These are phyloP conservation scores for Brachyalestes nurse DNA, from an alignment of 2,797 vertebrate genomes.

Conservation along the genomic window DNA sequence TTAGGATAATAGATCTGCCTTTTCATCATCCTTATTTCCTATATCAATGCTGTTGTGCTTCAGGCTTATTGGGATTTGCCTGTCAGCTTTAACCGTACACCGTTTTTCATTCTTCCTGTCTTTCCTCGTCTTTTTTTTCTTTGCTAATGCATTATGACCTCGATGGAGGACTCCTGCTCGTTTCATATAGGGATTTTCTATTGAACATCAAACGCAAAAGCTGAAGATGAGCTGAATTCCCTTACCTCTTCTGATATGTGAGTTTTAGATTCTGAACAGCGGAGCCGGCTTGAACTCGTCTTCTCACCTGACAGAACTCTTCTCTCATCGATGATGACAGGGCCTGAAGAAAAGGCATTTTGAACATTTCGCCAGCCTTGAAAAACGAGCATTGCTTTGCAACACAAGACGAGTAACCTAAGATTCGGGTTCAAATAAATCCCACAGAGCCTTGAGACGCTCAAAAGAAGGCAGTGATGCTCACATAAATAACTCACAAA, in stretches of 20 bases:
- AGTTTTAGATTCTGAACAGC: slow-evolving; percentile 36
- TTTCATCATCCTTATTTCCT: slow-evolving; percentile 61
- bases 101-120: slow-evolving; percentile 54
- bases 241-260: slow-evolving; percentile 15
- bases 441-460: slow-evolving; percentile 1
- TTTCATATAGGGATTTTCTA: slow-evolving; percentile 54
- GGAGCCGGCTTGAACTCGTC: slow-evolving; percentile 32
- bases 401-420: not conserved
- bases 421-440: slow-evolving; percentile 20
- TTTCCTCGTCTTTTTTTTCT: slow-evolving; percentile 19
- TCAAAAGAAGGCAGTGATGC: slow-evolving; percentile 6
- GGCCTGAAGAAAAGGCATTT: slow-evolving; percentile 23
- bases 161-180: slow-evolving; percentile 63
- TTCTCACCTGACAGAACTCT: slow-evolving; percentile 23
- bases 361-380: slow-evolving; percentile 13
- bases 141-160: slow-evolving; percentile 54
- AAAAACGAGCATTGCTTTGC: slow-evolving; percentile 20
- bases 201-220: slow-evolving; percentile 45
- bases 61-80: slow-evolving; percentile 61
- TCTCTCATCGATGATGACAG: slow-evolving; percentile 15
- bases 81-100: slow-evolving; percentile 65
- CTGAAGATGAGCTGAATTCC: slow-evolving; percentile 36
- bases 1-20: slow-evolving; percentile 72
- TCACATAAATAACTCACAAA: slow-evolving; percentile 1
- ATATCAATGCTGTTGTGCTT: slow-evolving; percentile 69